These are phyloP conservation scores for Opisthograptis luteolata DNA, from an alignment of 2,888 invertebrate species.

Conservation along the genomic window DNA sequence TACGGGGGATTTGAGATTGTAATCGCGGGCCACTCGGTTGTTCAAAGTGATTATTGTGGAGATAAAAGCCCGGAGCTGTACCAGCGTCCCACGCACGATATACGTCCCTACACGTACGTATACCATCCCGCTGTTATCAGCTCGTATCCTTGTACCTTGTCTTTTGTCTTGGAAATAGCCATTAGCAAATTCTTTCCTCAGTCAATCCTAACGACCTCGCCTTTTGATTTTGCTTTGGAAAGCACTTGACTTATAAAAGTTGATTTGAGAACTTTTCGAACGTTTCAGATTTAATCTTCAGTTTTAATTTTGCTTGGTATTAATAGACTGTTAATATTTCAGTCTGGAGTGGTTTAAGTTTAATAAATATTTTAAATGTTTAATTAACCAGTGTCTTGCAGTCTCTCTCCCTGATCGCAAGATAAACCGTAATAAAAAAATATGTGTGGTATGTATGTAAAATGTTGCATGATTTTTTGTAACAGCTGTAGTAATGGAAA, in stretches of 20 bases:
- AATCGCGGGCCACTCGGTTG: constrained; percentile 78
- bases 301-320: constrained; percentile 33
- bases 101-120: constrained; percentile 33
- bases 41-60: constrained; percentile 81
- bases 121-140: constrained; percentile 45
- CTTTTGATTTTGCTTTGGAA: constrained; percentile 35
- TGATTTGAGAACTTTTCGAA: constrained; percentile 37
- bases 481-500: too few species aligned
- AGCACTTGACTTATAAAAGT: constrained; percentile 42
- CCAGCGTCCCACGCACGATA: constrained; percentile 70
- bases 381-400: too few species aligned
- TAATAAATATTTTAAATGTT: constrained; percentile 4
- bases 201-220: constrained; percentile 36
- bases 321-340: constrained; percentile 27
- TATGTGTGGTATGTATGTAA: too few species aligned
- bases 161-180: constrained; percentile 43
- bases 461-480: too few species aligned
- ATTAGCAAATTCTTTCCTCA: constrained; percentile 40
- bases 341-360: constrained; percentile 23
- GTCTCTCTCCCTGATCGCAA: too few species aligned
- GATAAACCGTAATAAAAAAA: too few species aligned
- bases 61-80: constrained; percentile 71
- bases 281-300: constrained; percentile 31
- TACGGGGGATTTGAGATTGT: constrained; percentile 81
- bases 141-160: constrained; percentile 39